Percentiles rank a stretch among this genome's conserved stretches.
Evolutionary conservation across 2,113 vertebrate genomes (phyloP).

Genomic region (Pholis gunnellus): DNA sequence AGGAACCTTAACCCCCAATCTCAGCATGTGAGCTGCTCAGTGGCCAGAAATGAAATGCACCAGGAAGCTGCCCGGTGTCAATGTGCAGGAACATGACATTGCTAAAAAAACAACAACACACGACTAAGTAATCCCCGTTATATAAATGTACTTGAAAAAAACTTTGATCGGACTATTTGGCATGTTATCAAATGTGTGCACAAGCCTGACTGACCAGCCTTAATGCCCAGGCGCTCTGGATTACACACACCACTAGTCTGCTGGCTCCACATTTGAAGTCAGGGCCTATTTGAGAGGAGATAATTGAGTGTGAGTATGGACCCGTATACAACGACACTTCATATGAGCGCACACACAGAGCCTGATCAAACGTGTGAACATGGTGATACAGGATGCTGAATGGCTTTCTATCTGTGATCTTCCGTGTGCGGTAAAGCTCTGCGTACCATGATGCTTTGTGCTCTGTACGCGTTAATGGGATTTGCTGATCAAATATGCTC

Average conservation of each 20-base stretch:
- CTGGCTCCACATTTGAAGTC: constrained; percentile 38
- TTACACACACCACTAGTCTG: constrained; percentile 63
- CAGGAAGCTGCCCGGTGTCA: constrained; percentile 4
- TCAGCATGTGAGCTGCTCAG: constrained; percentile 6
- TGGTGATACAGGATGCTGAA: constrained; percentile 41
- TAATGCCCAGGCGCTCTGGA: constrained; percentile 52
- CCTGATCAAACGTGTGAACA: constrained; percentile 66
- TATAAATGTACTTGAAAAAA: constrained; percentile 29
- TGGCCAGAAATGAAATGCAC: constrained; percentile 30
- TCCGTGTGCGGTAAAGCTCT: constrained; percentile 29
- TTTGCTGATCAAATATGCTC: constrained; percentile 68
- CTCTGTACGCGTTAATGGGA: constrained; percentile 60
- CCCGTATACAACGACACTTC: constrained; percentile 58
- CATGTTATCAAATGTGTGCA: constrained; percentile 46
- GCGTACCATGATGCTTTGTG: constrained; percentile 24
- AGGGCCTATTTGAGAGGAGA: constrained; percentile 43
- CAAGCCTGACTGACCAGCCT: constrained; percentile 57
- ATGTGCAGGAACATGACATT: constrained; percentile 5
- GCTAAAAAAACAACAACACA: neutral
- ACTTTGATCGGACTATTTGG: constrained; percentile 51
- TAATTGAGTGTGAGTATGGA: constrained; percentile 65
- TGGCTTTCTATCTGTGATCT: constrained; percentile 53
- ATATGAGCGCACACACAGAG: constrained; percentile 68
- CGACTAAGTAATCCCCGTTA: neutral
- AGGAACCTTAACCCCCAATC: neutral